A percentile compares a stretch with the other conserved stretches of the same genome.
Conservation (phyloP, 2,888 invertebrate genomes). For the Pristionchus arcanus region DNA sequence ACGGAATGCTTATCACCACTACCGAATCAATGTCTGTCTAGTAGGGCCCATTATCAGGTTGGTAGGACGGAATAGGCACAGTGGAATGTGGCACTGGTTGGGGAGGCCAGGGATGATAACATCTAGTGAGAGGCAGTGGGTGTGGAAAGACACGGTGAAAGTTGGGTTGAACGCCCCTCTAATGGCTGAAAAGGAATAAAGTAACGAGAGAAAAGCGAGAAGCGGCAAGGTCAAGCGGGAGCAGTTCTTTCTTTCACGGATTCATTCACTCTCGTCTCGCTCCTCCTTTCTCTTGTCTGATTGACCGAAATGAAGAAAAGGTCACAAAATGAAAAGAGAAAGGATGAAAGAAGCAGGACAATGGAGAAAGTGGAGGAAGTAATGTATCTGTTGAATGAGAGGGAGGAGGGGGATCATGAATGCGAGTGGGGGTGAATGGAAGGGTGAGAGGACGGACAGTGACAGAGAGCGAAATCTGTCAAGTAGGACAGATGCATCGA, state of each 20-base stretch:
- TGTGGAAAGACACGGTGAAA: background rate
- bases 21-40: background rate
- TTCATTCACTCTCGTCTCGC: conserved; percentile 38
- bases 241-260: conserved; percentile 38
- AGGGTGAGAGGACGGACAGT: conserved; percentile 1
- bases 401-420: background rate
- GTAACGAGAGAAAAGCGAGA: conserved; percentile 46
- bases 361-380: conserved; percentile 40
- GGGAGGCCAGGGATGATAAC: conserved; percentile 45
- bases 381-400: conserved; percentile 32
- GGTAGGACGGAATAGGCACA: background rate
- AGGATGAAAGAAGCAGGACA: conserved; percentile 47
- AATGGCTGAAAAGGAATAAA: background rate
- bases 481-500: conserved; percentile 54
- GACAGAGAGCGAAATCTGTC: conserved; percentile 26
- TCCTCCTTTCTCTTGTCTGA: conserved; percentile 6
- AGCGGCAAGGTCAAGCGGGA: conserved; percentile 47
- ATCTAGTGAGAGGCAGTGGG: conserved; percentile 47
- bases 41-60: conserved; percentile 34
- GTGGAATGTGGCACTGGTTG: conserved; percentile 36
- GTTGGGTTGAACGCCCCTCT: conserved; percentile 34
- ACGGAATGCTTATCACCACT: conserved; percentile 15
- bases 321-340: conserved; percentile 48
- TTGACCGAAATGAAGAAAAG: conserved; percentile 49
- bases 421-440: background rate